phyloP scores from a whole-genome alignment of 1,140 invertebrate species.

The Tetragonula clypearis region DNA sequence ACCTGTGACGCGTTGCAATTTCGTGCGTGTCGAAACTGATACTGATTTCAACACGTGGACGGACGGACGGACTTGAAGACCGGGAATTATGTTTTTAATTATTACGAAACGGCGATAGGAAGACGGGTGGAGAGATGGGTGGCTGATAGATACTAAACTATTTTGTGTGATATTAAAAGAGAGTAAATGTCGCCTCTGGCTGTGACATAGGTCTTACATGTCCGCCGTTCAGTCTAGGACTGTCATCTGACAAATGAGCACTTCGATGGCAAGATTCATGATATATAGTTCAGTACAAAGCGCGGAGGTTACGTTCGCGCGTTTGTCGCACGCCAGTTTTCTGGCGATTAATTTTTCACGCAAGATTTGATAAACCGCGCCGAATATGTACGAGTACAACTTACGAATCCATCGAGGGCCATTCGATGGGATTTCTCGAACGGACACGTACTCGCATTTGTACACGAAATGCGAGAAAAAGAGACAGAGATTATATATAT shows the following conservation, averaged over 20 bases:
- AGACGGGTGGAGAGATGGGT: slow-evolving; percentile 21
- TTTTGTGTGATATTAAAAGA: slow-evolving; percentile 71
- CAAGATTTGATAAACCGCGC: neutral
- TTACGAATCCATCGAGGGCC: neutral
- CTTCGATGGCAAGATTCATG: slow-evolving; percentile 39
- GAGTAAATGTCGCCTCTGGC: slow-evolving; percentile 68
- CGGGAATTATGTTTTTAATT: slow-evolving; percentile 2
- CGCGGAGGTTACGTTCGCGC: no score
- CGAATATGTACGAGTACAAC: neutral
- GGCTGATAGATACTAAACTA: slow-evolving; percentile 60
- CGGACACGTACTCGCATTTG: no score
- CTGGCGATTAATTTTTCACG: neutral
- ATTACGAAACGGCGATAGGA: neutral
- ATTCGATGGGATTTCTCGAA: no score
- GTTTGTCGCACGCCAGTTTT: neutral
- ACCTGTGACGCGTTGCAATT: slow-evolving; percentile 56
- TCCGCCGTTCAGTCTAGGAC: slow-evolving; percentile 72
- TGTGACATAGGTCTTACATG: slow-evolving; percentile 75
- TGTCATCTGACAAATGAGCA: slow-evolving; percentile 69
- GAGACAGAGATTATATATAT: no score
- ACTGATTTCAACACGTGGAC: slow-evolving; percentile 56
- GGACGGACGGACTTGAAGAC: slow-evolving; percentile 49
- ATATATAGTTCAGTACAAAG: neutral
- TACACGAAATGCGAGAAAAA: no score
- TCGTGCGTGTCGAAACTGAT: neutral